Conservation (phyloP, 1,140 invertebrate genomes). For the Drosophila erecta region DNA sequence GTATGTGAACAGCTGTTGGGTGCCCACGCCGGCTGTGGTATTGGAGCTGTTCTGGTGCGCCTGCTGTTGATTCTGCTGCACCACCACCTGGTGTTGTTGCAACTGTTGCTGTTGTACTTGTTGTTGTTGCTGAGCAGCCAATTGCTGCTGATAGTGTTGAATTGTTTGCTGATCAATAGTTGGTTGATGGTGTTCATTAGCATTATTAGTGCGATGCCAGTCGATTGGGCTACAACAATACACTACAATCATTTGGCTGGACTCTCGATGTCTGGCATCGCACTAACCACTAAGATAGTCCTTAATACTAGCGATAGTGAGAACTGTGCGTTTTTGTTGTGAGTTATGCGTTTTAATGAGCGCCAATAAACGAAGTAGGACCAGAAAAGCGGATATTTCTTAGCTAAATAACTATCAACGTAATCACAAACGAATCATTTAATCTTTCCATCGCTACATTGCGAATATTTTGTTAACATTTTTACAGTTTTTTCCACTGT, state of each 20-base stretch:
- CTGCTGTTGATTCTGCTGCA: constrained; percentile 85
- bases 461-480: too few species aligned
- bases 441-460: too few species aligned
- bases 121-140: constrained; percentile 85
- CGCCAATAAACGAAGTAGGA: background rate
- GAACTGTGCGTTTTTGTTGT: background rate
- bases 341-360: constrained; percentile 1
- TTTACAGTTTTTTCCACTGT: too few species aligned
- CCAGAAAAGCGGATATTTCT: background rate
- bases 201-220: constrained; percentile 34
- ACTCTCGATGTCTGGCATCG: constrained; percentile 8
- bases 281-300: constrained; percentile 15
- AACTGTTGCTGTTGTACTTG: constrained; percentile 86
- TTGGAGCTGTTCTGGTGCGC: constrained; percentile 86
- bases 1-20: constrained; percentile 92
- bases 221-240: constrained; percentile 2
- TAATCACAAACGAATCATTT: too few species aligned
- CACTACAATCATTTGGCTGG: background rate
- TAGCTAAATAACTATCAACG: background rate
- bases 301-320: constrained; percentile 5
- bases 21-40: constrained; percentile 87
- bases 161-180: constrained; percentile 86
- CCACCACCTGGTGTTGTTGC: constrained; percentile 86
- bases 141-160: constrained; percentile 85
- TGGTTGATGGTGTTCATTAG: constrained; percentile 81